Evolutionary conservation across 2,797 vertebrate genomes (phyloP).

Genomic region (Sebastes oblongus): DNA sequence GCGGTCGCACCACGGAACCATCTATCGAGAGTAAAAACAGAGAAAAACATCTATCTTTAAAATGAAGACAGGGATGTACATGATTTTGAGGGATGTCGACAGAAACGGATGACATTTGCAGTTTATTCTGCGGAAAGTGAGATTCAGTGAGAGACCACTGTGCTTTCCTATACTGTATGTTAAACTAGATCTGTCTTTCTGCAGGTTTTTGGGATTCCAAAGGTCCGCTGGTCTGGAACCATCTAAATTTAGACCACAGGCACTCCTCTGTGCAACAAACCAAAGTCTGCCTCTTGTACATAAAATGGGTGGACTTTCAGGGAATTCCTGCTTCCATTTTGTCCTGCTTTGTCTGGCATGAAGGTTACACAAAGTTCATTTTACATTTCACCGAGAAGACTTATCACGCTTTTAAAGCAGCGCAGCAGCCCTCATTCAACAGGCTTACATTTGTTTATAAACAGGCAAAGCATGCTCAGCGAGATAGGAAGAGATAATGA

Average conservation of each 20-base stretch:
- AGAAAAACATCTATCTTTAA: constrained; percentile 62
- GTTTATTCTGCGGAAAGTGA: constrained; percentile 24
- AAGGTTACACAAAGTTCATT: constrained; percentile 51
- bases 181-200: constrained; percentile 11
- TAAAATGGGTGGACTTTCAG: constrained; percentile 42
- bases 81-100: constrained; percentile 38
- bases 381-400: constrained; percentile 15
- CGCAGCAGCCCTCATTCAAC: constrained; percentile 30
- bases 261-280: constrained; percentile 53
- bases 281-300: constrained; percentile 49
- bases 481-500: constrained; percentile 46
- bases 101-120: constrained; percentile 22
- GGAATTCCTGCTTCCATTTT: constrained; percentile 60
- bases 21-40: constrained; percentile 61
- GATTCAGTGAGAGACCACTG: constrained; percentile 7
- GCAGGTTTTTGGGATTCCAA: constrained; percentile 58
- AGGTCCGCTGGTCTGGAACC: constrained; percentile 69
- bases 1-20: constrained; percentile 72
- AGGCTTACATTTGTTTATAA: constrained; percentile 42
- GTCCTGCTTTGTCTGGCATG: constrained; percentile 42
- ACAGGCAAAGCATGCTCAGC: constrained; percentile 39
- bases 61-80: constrained; percentile 39
- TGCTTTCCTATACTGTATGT: constrained; percentile 19
- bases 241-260: constrained; percentile 72
- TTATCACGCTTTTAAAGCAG: constrained; percentile 15